phyloP scores from a whole-genome alignment of 2,888 invertebrate species.

The Callyntrura sp. region DNA sequence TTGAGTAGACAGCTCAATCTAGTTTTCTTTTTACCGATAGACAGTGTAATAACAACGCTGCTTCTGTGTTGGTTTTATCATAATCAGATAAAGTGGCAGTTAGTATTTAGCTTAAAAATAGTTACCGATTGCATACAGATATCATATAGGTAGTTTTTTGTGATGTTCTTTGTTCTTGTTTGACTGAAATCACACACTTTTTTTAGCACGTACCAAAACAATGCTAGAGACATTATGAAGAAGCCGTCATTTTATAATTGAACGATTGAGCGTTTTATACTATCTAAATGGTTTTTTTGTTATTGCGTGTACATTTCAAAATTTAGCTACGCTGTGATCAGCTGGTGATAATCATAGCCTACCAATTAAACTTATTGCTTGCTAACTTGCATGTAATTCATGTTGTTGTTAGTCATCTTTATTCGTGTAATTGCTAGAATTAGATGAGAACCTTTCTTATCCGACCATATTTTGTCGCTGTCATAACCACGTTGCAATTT shows the following conservation, averaged over 20 bases:
- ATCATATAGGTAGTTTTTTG: neutral
- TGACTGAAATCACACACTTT: neutral
- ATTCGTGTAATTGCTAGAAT: neutral
- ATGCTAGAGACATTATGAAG: constrained; percentile 19
- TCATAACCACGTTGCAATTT: constrained; percentile 20
- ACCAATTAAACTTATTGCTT: neutral
- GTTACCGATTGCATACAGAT: neutral
- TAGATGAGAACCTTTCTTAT: constrained; percentile 28
- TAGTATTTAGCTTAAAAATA: neutral
- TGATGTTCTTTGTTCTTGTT: neutral
- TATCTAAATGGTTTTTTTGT: constrained; percentile 13
- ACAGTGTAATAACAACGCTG: neutral
- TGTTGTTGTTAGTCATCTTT: neutral
- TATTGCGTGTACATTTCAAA: constrained; percentile 25
- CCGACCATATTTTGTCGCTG: neutral
- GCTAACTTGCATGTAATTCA: too few relatives aligned
- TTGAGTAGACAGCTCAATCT: neutral
- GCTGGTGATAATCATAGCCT: neutral
- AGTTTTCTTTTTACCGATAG: neutral
- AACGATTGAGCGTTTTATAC: constrained; percentile 19
- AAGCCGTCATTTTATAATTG: constrained; percentile 29
- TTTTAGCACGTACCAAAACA: constrained; percentile 46
- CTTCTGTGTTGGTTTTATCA: too few relatives aligned
- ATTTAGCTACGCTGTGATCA: neutral
- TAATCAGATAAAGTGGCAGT: too few relatives aligned